Conservation (phyloP, 2,113 vertebrate genomes). For the Oreocharis arfaki region DNA sequence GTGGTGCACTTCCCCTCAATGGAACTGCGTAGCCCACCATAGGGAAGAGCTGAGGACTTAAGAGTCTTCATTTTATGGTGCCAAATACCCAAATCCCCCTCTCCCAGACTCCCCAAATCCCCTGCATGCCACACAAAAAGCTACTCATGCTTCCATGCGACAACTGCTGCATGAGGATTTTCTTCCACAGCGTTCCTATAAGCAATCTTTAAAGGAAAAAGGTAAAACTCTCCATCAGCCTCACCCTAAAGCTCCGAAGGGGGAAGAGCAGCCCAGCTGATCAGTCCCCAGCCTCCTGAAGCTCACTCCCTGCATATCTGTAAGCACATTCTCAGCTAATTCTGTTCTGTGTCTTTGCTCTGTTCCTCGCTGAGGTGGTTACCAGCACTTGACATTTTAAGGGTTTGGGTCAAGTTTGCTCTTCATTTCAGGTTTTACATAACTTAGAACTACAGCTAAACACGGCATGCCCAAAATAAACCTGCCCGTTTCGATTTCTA, state of each 20-base stretch:
- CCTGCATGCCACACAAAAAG: background rate
- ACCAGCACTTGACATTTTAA: background rate
- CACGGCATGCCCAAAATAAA: background rate
- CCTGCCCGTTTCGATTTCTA: background rate
- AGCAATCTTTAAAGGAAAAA: background rate
- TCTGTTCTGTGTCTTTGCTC: background rate
- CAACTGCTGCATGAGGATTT: background rate
- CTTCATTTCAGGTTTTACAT: background rate
- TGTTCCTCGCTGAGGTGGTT: background rate
- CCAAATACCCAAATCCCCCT: background rate
- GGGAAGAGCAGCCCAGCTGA: background rate
- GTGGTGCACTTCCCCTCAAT: accelerated
- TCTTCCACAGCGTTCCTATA: background rate
- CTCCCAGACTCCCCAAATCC: background rate
- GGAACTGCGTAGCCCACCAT: accelerated
- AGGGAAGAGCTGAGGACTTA: background rate
- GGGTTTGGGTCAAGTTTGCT: background rate
- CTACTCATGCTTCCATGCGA: background rate
- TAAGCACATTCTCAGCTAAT: background rate
- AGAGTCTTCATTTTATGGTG: background rate
- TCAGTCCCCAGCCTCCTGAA: background rate
- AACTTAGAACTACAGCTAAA: background rate
- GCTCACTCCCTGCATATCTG: background rate
- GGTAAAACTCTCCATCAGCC: background rate
- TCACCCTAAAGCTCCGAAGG: background rate